Evolutionary conservation across 2,113 vertebrate genomes (phyloP), one percentile per base, ranked within the genome.

Genomic region (Salvelinus namaycush): DNA sequence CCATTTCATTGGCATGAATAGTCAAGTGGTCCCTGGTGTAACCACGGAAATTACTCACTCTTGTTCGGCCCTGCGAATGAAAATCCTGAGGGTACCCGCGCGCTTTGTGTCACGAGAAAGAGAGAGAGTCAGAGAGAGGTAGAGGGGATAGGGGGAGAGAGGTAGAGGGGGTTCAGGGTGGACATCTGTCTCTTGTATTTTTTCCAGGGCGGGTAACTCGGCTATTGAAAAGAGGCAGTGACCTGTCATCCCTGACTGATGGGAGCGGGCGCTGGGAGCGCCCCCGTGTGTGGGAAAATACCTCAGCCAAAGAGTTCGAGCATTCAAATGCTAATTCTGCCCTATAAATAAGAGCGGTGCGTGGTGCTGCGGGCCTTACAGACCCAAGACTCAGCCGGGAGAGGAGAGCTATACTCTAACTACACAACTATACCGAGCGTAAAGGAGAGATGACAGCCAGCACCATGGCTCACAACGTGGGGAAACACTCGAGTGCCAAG

Each of bases 161-260:
- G 76, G 77, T 24, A 24, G 83, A 87, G 74, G 89, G 89, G 88
- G 93, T 91, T 76, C 89, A 94, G 92, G 92, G 92, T 87, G 93
- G 94, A 96, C 95, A 96, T 96, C 95, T 96, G 95, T 95, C 90
- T 91, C 91, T 88, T 83, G 90, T 86, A 85, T 82, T 75, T 74
- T 80, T 80, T 92, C 87, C 74, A 79, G 84, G 79, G 90, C 87
- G 88, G 91, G 84, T 64, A 79, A 86, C 87, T 69, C 78, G 78
- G 87, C 77, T 89, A 87, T 90, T 96, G 92, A 95, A 95, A 94
- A 93, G 92, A 93, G 93, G 92, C 92, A 93, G 92, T 95, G 95
- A 95, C 95, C 95, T 95, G 95, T 94, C 95, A 95, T 88, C 91
- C 89, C 91, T 95, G 94, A 95, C 94, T 94, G 94, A 96, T 95